Base-by-base conservation (phyloP, 2,797 vertebrate genomes). In the Triplophysa bombifrons region DNA sequence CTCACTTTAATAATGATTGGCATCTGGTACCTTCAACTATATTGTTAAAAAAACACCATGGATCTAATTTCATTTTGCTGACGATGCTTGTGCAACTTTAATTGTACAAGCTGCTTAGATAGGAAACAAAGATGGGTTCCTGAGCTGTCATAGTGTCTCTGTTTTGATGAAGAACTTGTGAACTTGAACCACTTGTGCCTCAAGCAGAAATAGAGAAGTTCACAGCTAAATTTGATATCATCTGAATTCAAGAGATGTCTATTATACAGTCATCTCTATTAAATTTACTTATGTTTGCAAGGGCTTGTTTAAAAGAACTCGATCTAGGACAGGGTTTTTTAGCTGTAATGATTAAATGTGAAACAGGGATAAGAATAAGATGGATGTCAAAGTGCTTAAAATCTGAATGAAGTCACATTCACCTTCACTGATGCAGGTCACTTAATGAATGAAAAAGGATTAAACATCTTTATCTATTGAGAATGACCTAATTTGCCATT, bases 121-220 rank as follows among this genome's bases (percentile, higher is more conserved):
- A 50, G 63, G 72, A 74, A 81, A 68, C 63, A 56, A 78, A 27
- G 70, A 53, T 51, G 19, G 20, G 66, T 50, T 82, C 69, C 63
- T 72, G 71, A 64, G 78, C 46, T 65, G 76, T 30, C 58, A 50
- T 44, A 60, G 30, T 22, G 69, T n/a, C 17, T 27, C 50, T 70
- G 46, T 76, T 76, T 60, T 76, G 67, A 44, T 66, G 20, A 48
- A 27, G 44, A 72, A 82, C 19, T 51, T 73, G 61, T 65, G 51
- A 77, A 82, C 76, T 66, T 51, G 30, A 27, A 22, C 46, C 53
- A 17, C 34, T 46, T 46, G 17, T 14, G 51, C 27, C 74, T 78
- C 76, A 50, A 75, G 44, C 69, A 61, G 38, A 79, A 51, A 68
- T 53, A n/a, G 55, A 76, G 46, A 5, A 41, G 65, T 67, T 70